Evolutionary conservation across 2,113 vertebrate genomes (phyloP).

Genomic region (Alaudala cheleensis): DNA sequence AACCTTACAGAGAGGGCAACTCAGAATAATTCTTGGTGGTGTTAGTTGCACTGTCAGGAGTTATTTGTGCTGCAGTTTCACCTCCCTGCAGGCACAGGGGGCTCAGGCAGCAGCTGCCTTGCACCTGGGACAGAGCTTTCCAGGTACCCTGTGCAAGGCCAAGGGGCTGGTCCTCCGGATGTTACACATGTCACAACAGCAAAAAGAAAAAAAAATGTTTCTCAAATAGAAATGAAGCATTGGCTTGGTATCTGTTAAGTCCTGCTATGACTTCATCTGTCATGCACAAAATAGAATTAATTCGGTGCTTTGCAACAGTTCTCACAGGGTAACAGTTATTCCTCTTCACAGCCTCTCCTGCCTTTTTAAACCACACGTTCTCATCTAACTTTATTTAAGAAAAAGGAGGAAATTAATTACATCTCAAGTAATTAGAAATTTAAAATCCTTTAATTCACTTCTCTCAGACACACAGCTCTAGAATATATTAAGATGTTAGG

Average conservation of each 20-base stretch:
- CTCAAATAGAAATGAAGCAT: slow-evolving; percentile 15
- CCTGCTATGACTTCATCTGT: neutral
- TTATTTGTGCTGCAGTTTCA: slow-evolving; percentile 55
- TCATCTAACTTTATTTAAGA: neutral
- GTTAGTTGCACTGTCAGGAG: slow-evolving; percentile 53
- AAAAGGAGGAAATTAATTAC: slow-evolving; percentile 52
- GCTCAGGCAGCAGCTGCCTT: slow-evolving; percentile 12
- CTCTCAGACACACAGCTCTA: slow-evolving; percentile 30
- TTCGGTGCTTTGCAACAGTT: neutral
- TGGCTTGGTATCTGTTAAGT: slow-evolving; percentile 9
- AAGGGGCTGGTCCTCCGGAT: neutral
- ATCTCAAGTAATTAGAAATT: slow-evolving; percentile 49
- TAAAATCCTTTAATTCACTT: slow-evolving; percentile 59
- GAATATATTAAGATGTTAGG: slow-evolving; percentile 54
- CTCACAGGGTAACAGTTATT: neutral
- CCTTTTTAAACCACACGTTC: slow-evolving; percentile 28
- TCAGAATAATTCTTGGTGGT: slow-evolving; percentile 49
- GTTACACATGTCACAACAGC: neutral
- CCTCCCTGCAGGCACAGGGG: slow-evolving; percentile 3
- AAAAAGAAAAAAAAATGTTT: neutral
- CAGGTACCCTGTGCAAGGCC: neutral
- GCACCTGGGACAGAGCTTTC: slow-evolving; percentile 44
- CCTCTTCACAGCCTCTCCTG: neutral
- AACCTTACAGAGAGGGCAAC: slow-evolving; percentile 10
- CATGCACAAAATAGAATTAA: neutral